Evolutionary conservation across 2,888 invertebrate genomes (phyloP), one percentile per base, ranked within the genome.

Genomic region (Callimorpha dominula): DNA sequence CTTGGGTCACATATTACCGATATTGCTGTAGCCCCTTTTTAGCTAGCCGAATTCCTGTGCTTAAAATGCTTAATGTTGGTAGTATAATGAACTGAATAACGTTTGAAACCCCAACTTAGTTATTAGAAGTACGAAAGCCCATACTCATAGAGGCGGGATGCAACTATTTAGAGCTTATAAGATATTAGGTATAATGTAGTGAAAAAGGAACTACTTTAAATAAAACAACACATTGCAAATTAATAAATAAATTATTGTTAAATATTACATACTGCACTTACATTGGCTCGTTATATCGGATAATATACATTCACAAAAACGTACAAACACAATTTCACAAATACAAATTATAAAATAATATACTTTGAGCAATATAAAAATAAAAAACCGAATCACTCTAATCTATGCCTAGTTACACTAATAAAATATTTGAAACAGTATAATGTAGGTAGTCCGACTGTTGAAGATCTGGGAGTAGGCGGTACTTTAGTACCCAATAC

Each of bases 221-320:
- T 87, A 84, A 90, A 89, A 88, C 89, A 87, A 88, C 89, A 82
- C 71, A 84, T 84, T 83, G 95, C 95, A 95, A 95, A 95, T 95
- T 92, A 95, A 95, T 95, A 95, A 95, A 95, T 95, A 95, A 95
- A 95, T 95, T 94, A 94, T 95, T 94, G 93, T 94, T 95, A 92
- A 93, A 95, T 95, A 94, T 94, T 90, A 94, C 93, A 94, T 93
- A 95, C 94, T 93, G 94, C 94, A 92, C 94, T 93, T 94, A 94
- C 91, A 94, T 89, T 90, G 93, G 93, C 90, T 92, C 93, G 91
- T 91, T 94, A 93, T 91, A 92, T 90, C 91, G 88, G 91, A 92
- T 88, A 93, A 88, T 92, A 93, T 92, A 95, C 93, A 94, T 90
- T 84, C 84, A 84, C 82, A 88, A 92, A 94, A 92, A 93, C 91